Percentiles rank a stretch among this genome's conserved stretches.
Conservation (phyloP, 2,888 invertebrate genomes). For the Ganaspis brasiliensis region DNA sequence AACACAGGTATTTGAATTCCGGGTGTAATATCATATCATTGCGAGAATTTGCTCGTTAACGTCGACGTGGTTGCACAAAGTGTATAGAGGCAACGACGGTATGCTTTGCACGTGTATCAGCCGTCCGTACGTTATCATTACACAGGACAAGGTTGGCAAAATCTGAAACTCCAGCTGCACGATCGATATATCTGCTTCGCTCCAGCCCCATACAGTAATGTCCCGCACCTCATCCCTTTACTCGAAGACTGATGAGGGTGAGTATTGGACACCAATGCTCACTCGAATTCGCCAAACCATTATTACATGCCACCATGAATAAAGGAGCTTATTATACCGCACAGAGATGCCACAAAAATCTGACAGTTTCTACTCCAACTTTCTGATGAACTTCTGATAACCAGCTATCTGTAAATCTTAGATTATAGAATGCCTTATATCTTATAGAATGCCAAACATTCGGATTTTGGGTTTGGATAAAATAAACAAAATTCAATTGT, state of each 20-base stretch:
- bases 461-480: no score
- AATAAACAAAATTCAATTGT: no score
- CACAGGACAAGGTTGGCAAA: constrained; percentile 25
- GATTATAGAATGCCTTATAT: no score
- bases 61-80: constrained; percentile 13
- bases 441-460: no score
- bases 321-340: no score
- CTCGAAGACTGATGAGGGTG: constrained; percentile 16
- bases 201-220: constrained; percentile 3
- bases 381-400: no score
- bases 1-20: neutral
- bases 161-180: constrained; percentile 32
- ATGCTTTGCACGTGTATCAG: constrained; percentile 33
- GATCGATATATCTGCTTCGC: constrained; percentile 11
- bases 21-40: constrained; percentile 10
- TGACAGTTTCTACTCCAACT: no score
- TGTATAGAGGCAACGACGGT: neutral
- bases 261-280: constrained; percentile 5
- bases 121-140: constrained; percentile 25
- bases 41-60: constrained; percentile 9
- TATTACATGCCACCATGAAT: neutral
- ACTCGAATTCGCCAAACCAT: constrained; percentile 25
- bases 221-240: neutral
- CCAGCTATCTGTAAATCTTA: no score
- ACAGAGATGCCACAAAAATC: no score